These are phyloP conservation scores for Betta splendens DNA, from an alignment of 2,797 vertebrate genomes.

Conservation along the genomic window DNA sequence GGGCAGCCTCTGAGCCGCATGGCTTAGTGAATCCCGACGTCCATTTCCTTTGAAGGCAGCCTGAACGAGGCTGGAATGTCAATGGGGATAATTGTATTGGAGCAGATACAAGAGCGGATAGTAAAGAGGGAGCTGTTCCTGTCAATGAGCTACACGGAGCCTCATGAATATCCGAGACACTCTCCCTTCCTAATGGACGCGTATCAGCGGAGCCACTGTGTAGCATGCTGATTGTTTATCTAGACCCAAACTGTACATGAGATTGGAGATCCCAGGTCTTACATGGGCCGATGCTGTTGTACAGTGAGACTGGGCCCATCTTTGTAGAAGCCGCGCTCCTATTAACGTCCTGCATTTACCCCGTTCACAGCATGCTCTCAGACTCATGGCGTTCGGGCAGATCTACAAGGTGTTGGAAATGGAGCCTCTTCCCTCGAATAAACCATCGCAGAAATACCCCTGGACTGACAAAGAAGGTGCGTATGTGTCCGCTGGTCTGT, in stretches of 20 bases:
- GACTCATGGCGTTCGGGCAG: slow-evolving; percentile 96
- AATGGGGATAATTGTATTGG: slow-evolving; percentile 75
- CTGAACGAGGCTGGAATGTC: slow-evolving; percentile 71
- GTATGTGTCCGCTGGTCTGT: slow-evolving; percentile 21
- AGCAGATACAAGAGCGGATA: slow-evolving; percentile 78
- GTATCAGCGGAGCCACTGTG: slow-evolving; percentile 54
- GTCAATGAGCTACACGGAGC: slow-evolving; percentile 65
- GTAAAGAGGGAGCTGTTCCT: slow-evolving; percentile 59
- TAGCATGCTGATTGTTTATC: slow-evolving; percentile 25
- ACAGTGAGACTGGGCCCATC: neutral
- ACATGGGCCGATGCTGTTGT: slow-evolving; percentile 5
- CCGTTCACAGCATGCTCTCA: slow-evolving; percentile 87
- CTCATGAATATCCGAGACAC: slow-evolving; percentile 68
- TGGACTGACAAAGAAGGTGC: slow-evolving; percentile 97
- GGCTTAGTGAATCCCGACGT: slow-evolving; percentile 72
- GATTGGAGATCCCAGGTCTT: slow-evolving; percentile 7
- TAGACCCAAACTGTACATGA: slow-evolving; percentile 10
- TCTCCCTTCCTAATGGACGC: slow-evolving; percentile 61
- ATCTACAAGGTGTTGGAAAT: slow-evolving; percentile 98
- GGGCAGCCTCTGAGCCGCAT: slow-evolving; percentile 58
- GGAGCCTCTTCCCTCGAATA: slow-evolving; percentile 97
- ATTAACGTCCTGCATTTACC: slow-evolving; percentile 45
- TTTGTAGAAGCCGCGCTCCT: too few relatives aligned
- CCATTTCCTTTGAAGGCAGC: slow-evolving; percentile 74
- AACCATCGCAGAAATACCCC: slow-evolving; percentile 95